A percentile compares a stretch with the other conserved stretches of the same genome.
These are phyloP conservation scores for Phalanger gymnotis DNA, from an alignment of 2,797 vertebrate species.

Conservation along the genomic window DNA sequence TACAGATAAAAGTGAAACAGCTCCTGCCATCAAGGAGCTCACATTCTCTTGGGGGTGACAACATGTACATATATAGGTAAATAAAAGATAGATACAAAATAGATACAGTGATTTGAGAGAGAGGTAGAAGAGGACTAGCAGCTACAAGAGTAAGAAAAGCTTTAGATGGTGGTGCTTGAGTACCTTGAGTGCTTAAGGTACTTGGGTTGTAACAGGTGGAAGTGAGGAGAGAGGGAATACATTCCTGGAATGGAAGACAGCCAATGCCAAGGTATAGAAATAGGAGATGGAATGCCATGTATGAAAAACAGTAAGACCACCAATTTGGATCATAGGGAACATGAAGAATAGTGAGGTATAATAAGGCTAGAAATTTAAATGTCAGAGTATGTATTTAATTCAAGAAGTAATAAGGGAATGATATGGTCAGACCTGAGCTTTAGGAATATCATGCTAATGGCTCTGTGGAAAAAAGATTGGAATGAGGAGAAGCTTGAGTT, in stretches of 20 bases:
- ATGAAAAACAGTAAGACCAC: background rate
- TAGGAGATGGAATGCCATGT: background rate
- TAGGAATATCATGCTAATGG: background rate
- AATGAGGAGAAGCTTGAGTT: background rate
- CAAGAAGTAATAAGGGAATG: background rate
- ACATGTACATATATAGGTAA: background rate
- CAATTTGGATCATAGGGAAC: background rate
- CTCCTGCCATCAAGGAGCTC: background rate
- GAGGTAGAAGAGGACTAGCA: background rate
- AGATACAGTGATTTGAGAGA: background rate
- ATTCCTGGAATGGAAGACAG: background rate
- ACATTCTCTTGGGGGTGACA: background rate
- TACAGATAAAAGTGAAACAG: background rate
- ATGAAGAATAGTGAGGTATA: background rate
- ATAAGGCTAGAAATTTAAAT: background rate
- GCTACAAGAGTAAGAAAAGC: background rate
- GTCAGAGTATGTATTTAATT: background rate
- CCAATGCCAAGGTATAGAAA: background rate
- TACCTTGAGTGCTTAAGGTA: background rate
- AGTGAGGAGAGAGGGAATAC: background rate
- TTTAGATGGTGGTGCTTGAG: background rate
- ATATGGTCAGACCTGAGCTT: background rate
- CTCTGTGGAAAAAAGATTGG: background rate
- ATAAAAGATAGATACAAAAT: background rate
- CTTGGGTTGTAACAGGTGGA: background rate